phyloP scores from a whole-genome alignment of 92 coral and sea anemone species.

The Umimayanthus kanabou region DNA sequence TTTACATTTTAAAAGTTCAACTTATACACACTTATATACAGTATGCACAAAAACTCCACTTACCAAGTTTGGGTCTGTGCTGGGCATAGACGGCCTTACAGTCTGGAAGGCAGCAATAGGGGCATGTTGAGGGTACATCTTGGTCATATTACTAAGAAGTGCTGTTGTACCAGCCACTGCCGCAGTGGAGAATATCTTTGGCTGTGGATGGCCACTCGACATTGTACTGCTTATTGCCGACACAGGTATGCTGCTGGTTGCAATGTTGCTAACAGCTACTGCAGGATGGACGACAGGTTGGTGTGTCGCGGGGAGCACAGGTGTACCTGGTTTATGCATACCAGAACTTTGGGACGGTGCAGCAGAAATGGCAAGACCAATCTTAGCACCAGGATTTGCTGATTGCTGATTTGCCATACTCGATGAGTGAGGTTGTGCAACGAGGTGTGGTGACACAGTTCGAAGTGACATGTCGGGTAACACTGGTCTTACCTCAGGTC shows the following conservation, averaged over 20 bases:
- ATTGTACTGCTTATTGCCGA: constrained; percentile 40
- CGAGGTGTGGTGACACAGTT: constrained; percentile 30
- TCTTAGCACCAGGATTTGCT: not conserved
- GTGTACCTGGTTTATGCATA: constrained; percentile 30
- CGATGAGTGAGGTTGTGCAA: constrained; percentile 15
- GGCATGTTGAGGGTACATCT: constrained; percentile 51
- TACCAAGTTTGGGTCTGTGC: constrained; percentile 51
- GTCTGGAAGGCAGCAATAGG: constrained; percentile 52
- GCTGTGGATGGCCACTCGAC: constrained; percentile 45
- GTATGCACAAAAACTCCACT: not conserved
- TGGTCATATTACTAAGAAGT: constrained; percentile 44
- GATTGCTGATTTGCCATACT: constrained; percentile 29
- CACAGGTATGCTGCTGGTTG: constrained; percentile 45
- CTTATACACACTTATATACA: not conserved
- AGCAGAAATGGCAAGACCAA: constrained; percentile 21
- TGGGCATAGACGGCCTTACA: constrained; percentile 49
- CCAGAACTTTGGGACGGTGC: constrained; percentile 34
- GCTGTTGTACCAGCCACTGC: constrained; percentile 55
- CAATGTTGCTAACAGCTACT: constrained; percentile 37
- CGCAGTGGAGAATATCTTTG: constrained; percentile 51
- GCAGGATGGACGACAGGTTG: constrained; percentile 33
- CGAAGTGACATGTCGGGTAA: constrained; percentile 25
- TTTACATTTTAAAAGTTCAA: no score
- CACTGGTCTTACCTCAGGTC: constrained; percentile 27
- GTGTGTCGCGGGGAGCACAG: constrained; percentile 21